Evolutionary conservation across 2,113 vertebrate genomes (phyloP).

Genomic region (Lepisosteus oculatus): DNA sequence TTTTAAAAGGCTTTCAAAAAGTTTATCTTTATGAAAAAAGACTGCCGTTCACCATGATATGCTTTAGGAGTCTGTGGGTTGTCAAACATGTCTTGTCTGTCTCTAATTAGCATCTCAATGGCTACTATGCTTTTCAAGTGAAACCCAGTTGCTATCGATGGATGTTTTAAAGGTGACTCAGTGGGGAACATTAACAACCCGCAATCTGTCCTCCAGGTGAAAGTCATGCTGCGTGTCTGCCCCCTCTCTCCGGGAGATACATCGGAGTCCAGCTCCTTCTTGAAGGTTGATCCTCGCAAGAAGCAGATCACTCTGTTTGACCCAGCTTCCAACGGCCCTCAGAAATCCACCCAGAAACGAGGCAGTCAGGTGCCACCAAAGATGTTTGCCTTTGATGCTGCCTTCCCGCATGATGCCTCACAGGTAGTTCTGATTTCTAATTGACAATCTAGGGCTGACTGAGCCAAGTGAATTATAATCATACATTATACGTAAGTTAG

Average conservation of each 20-base stretch:
- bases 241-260: slow-evolving; percentile 72
- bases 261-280: slow-evolving; percentile 89
- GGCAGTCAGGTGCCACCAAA: slow-evolving; percentile 87
- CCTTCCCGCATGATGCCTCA: slow-evolving; percentile 92
- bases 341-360: slow-evolving; percentile 77
- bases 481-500: too few species aligned
- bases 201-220: slow-evolving; percentile 72
- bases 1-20: too few species aligned
- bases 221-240: slow-evolving; percentile 95
- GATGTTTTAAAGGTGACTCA: too few species aligned
- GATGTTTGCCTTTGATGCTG: slow-evolving; percentile 96
- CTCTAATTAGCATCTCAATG: too few species aligned
- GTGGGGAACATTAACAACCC: neutral
- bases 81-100: too few species aligned
- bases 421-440: slow-evolving; percentile 68
- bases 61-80: too few species aligned
- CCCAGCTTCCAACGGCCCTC: slow-evolving; percentile 72
- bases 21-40: too few species aligned
- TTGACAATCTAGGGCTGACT: too few species aligned
- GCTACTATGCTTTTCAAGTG: too few species aligned
- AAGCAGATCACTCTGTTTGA: slow-evolving; percentile 95
- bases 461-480: too few species aligned
- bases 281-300: slow-evolving; percentile 93
- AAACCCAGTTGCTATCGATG: too few species aligned
- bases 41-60: too few species aligned